Evolutionary conservation across 2,797 vertebrate genomes (phyloP), one percentile per base, ranked within the genome.

Genomic region (Rhinophrynus dorsalis): DNA sequence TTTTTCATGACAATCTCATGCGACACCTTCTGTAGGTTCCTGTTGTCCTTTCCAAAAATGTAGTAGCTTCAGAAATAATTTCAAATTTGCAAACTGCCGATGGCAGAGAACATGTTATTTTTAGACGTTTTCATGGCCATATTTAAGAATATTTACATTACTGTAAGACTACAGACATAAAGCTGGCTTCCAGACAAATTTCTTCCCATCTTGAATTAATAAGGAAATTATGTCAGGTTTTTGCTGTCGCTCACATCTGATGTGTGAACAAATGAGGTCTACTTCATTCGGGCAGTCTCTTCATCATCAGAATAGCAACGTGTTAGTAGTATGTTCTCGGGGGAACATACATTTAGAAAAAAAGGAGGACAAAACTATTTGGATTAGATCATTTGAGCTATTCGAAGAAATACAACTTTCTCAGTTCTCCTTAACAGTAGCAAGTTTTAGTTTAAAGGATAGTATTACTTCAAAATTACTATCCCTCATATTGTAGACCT

Each of bases 151-250:
- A 1, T 33, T 30, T 33, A n/a, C 6, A 38, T 18, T 57, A 2
- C 27, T 57, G n/a, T 20, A 48, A 8, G 7, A 48, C 42, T 52
- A 35, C 35, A 27, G 38, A 63, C 48, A 20, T 8, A 15, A 37
- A 21, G 17, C 38, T 56, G 60, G 60, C 26, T 17, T 45, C 15
- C 3, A 50, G 68, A 64, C 52, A 71, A 71, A 57, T 64, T n/a
- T 17, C 20, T 64, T 64, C 45, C 68, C 68, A 64, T 50, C 52
- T 71, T 51, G 60, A 71, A 71, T 71, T 57, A 71, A 64, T 71
- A 71, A 50, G 47, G 59, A 56, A 21, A 24, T 64, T 64, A 64
- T 71, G 42, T 32, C 35, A 57, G 51, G 40, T 62, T 64, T 24
- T n/a, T 42, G 23, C 59, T 37, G 38, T 13, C 24, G 24, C 29